Percentiles rank a stretch among this genome's conserved stretches.
Evolutionary conservation across 2,888 invertebrate genomes (phyloP).

Genomic region (Drosophila lacicola): DNA sequence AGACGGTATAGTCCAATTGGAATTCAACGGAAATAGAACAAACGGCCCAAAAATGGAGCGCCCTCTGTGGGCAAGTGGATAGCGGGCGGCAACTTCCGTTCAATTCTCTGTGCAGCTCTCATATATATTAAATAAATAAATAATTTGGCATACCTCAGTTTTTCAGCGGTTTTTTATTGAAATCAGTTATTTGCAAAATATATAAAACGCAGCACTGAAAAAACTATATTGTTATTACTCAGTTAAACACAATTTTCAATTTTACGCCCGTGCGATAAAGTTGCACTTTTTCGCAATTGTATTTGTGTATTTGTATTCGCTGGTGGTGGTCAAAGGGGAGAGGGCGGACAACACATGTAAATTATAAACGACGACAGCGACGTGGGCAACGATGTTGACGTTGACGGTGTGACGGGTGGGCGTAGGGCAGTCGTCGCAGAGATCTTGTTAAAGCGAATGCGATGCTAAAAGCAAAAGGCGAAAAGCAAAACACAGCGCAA

Average conservation of each 20-base stretch:
- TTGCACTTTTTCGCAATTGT: constrained; percentile 37
- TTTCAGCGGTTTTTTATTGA: constrained; percentile 33
- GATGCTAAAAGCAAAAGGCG: constrained; percentile 55
- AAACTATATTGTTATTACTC: constrained; percentile 39
- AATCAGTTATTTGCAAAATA: constrained; percentile 41
- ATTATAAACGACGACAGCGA: constrained; percentile 44
- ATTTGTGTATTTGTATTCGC: constrained; percentile 16
- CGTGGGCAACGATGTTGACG: constrained; percentile 38
- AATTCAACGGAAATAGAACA: constrained; percentile 63
- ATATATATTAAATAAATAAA: constrained; percentile 30
- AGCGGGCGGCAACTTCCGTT: constrained; percentile 57
- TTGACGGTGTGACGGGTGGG: constrained; percentile 42
- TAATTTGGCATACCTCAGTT: constrained; percentile 34
- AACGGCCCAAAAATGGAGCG: constrained; percentile 59
- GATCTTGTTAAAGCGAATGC: constrained; percentile 65
- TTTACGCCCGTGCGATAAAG: constrained; percentile 36
- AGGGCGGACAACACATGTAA: constrained; percentile 64
- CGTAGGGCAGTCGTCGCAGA: constrained; percentile 59
- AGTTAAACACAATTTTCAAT: constrained; percentile 32
- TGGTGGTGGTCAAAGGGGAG: constrained; percentile 43
- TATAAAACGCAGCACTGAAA: constrained; percentile 17
- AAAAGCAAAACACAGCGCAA: constrained; percentile 67
- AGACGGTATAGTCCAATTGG: constrained; percentile 48
- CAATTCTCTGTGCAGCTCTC: background rate
- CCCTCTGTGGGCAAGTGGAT: constrained; percentile 59